phyloP scores from a whole-genome alignment of 1,140 invertebrate species.

The Drosophila watanabei region DNA sequence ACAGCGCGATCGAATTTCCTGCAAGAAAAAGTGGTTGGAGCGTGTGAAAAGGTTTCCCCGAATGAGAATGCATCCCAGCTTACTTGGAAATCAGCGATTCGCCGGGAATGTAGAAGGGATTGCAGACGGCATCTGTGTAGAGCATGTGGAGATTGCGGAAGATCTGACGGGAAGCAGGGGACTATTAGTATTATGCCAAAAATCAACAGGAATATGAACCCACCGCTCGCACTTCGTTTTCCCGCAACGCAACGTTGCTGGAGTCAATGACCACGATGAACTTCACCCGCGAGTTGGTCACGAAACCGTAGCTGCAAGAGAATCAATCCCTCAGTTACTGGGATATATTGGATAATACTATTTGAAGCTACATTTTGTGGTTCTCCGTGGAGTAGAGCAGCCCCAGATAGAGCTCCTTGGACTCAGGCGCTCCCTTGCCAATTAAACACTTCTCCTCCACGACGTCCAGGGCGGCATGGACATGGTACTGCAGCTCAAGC shows the following conservation, averaged over 20 bases:
- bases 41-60: neutral
- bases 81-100: conserved; percentile 93
- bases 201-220: conserved; percentile 46
- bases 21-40: conserved; percentile 78
- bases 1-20: conserved; percentile 89
- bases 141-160: conserved; percentile 95
- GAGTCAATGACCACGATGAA: conserved; percentile 98
- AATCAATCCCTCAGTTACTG: neutral
- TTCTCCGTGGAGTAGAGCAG: conserved; percentile 97
- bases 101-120: conserved; percentile 97
- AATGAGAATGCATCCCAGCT: conserved; percentile 62
- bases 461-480: conserved; percentile 97
- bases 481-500: conserved; percentile 96
- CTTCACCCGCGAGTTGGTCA: conserved; percentile 98
- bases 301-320: conserved; percentile 95
- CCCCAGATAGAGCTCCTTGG: conserved; percentile 96
- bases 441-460: conserved; percentile 95
- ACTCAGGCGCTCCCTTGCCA: conserved; percentile 89
- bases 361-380: conserved; percentile 93
- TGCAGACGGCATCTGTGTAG: conserved; percentile 96
- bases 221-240: conserved; percentile 97
- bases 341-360: neutral
- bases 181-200: neutral
- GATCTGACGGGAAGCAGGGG: conserved; percentile 88
- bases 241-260: conserved; percentile 93